These are phyloP conservation scores for Scaptomyza parva DNA, from an alignment of 2,888 invertebrate genomes.

Conservation along the genomic window DNA sequence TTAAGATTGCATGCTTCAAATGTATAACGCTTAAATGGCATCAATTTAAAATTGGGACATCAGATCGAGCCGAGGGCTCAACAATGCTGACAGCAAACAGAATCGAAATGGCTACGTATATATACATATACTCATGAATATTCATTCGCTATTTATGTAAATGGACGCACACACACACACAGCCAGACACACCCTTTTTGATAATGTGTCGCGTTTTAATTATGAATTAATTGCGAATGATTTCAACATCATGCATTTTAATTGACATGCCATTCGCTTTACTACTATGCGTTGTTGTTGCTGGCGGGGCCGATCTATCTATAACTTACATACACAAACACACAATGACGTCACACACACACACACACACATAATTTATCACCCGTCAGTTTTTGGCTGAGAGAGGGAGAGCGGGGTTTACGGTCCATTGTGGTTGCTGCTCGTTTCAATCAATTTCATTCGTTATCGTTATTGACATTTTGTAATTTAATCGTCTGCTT, in stretches of 20 bases:
- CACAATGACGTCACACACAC: slow-evolving; percentile 52
- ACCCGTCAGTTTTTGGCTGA: slow-evolving; percentile 31
- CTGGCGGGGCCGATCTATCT: slow-evolving; percentile 36
- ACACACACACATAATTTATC: slow-evolving; percentile 62
- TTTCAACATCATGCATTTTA: slow-evolving; percentile 80
- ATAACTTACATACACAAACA: no score
- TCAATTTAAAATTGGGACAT: slow-evolving; percentile 42
- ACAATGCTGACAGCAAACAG: slow-evolving; percentile 30
- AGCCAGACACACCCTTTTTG: no score
- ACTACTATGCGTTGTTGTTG: slow-evolving; percentile 14
- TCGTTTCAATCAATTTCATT: slow-evolving; percentile 80
- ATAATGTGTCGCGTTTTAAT: slow-evolving; percentile 79
- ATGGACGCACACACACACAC: slow-evolving; percentile 39
- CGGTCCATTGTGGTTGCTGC: slow-evolving; percentile 63
- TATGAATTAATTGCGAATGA: slow-evolving; percentile 80
- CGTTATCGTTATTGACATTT: slow-evolving; percentile 80
- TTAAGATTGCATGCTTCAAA: not conserved
- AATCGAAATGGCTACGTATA: not conserved
- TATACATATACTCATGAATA: slow-evolving; percentile 61
- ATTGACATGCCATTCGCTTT: slow-evolving; percentile 69
- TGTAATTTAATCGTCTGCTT: slow-evolving; percentile 81
- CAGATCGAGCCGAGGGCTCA: slow-evolving; percentile 7
- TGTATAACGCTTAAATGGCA: slow-evolving; percentile 42
- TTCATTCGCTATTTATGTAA: slow-evolving; percentile 76
- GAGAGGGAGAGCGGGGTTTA: not conserved